A percentile compares a stretch with the other conserved stretches of the same genome.
These are phyloP conservation scores for Eclectus roratus DNA, from an alignment of 2,113 vertebrate genomes.

Conservation along the genomic window DNA sequence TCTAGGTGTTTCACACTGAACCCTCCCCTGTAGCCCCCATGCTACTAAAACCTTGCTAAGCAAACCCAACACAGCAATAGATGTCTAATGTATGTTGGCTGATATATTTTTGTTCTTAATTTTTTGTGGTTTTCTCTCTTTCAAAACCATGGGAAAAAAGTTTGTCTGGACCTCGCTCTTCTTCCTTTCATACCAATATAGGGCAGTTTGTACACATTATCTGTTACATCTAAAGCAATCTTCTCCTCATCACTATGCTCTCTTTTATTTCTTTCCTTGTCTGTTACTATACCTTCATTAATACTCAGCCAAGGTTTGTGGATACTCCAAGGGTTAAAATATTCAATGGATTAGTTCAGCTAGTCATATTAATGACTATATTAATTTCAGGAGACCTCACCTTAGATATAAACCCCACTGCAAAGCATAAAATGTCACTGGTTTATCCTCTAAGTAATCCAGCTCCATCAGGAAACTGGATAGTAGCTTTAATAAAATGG, in stretches of 20 bases:
- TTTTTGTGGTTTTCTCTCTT: not conserved
- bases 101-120: not conserved
- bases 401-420: conserved; percentile 42
- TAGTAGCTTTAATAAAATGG: conserved; percentile 77
- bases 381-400: conserved; percentile 45
- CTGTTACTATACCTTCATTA: not conserved
- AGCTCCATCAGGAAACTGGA: conserved; percentile 63
- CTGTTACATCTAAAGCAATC: not conserved
- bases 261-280: not conserved
- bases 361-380: not conserved
- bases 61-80: not conserved
- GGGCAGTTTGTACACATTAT: not conserved
- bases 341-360: not conserved
- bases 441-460: conserved; percentile 58
- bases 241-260: not conserved
- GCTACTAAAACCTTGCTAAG: not conserved
- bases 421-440: conserved; percentile 57
- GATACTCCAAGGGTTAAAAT: not conserved
- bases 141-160: not conserved
- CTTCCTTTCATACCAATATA: not conserved
- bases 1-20: not conserved
- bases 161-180: not conserved
- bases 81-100: not conserved
- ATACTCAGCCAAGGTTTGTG: not conserved
- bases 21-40: not conserved